phyloP scores from a whole-genome alignment of 92 coral and sea anemone genomes.

The Ricordea florida region DNA sequence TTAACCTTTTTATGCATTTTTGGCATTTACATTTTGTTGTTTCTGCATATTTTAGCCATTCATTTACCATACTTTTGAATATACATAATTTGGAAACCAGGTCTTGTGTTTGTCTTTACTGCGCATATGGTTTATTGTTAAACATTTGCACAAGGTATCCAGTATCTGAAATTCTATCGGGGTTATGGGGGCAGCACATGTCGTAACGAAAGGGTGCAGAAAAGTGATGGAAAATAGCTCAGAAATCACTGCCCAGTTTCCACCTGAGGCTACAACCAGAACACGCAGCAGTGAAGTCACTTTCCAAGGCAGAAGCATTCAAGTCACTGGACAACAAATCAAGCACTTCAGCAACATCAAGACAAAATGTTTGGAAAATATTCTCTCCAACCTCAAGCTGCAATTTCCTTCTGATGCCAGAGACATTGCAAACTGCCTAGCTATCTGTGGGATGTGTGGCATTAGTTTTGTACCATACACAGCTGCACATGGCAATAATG shows the following conservation, averaged over 20 bases:
- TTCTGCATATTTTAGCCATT: no score
- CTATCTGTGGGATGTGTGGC: conserved; percentile 17
- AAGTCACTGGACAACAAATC: not conserved
- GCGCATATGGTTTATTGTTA: no score
- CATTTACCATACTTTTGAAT: no score
- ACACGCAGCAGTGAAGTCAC: not conserved
- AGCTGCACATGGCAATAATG: conserved; percentile 1
- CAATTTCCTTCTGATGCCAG: conserved; percentile 13
- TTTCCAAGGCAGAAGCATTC: not conserved
- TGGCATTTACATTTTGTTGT: no score
- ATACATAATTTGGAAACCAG: no score
- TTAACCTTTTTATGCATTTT: no score
- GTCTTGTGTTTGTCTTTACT: no score
- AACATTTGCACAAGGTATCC: no score
- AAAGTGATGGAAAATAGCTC: not conserved
- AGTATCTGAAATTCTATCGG: no score
- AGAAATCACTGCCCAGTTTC: not conserved
- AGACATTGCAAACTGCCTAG: conserved; percentile 19
- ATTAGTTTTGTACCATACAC: conserved; percentile 3
- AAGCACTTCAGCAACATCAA: not conserved
- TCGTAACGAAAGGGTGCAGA: no score
- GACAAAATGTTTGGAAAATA: not conserved
- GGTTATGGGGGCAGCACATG: no score
- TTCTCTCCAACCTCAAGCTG: not conserved
- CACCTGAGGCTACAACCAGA: not conserved